These are phyloP conservation scores for Phaethon lepturus DNA, from an alignment of 2,113 vertebrate genomes.

Conservation along the genomic window DNA sequence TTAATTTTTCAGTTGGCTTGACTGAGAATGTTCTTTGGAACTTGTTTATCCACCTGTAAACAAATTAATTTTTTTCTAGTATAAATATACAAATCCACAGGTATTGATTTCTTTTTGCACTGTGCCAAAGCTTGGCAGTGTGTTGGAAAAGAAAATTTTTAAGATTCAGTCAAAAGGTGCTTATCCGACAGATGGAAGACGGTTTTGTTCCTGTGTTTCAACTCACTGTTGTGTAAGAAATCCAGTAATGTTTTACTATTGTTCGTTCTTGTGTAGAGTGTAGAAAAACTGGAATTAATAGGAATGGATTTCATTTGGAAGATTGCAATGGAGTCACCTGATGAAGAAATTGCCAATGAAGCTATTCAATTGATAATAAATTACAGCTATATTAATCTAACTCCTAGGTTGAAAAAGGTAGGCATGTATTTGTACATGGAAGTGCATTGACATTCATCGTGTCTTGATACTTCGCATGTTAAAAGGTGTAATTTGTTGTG, in stretches of 20 bases:
- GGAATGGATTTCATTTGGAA: conserved; percentile 99
- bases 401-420: conserved; percentile 98
- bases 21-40: not conserved
- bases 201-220: not conserved
- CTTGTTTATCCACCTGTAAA: not conserved
- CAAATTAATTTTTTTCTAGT: not conserved
- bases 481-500: not conserved
- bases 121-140: not conserved
- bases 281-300: conserved; percentile 95
- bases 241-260: not conserved
- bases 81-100: not conserved
- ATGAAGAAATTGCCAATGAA: conserved; percentile 99
- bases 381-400: conserved; percentile 98
- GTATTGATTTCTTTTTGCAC: not conserved
- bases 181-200: not conserved
- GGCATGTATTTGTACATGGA: not conserved
- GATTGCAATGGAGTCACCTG: conserved; percentile 98
- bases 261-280: conserved; percentile 81
- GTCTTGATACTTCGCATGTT: not conserved
- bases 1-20: not conserved
- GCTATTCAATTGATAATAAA: conserved; percentile 97
- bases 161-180: not conserved
- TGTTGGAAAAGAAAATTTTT: not conserved
- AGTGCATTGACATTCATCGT: not conserved
- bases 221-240: not conserved